Evolutionary conservation across 2,888 invertebrate species (phyloP).

Genomic region (Harmothoe impar): DNA sequence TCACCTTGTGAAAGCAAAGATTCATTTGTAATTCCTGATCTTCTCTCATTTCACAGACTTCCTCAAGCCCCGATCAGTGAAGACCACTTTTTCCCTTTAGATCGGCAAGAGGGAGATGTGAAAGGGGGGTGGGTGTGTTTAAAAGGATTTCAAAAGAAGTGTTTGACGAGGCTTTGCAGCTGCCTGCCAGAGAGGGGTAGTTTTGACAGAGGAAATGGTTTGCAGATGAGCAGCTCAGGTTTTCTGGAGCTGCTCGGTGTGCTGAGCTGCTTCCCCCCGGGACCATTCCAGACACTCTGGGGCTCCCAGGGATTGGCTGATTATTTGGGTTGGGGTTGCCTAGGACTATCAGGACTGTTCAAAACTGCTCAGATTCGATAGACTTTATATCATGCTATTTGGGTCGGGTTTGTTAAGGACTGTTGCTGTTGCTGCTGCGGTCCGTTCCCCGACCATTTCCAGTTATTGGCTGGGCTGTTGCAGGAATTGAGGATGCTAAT

Average conservation of each 20-base stretch:
- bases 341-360: neutral
- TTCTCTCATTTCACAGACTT: constrained; percentile 29
- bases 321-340: neutral
- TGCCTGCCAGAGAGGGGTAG: neutral
- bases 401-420: too few species aligned
- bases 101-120: neutral
- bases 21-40: constrained; percentile 22
- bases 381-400: too few species aligned
- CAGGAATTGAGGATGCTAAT: too few species aligned
- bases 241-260: too few species aligned
- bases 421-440: too few species aligned
- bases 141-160: constrained; percentile 27
- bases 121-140: neutral
- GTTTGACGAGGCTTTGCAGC: neutral
- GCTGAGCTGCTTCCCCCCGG: neutral
- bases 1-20: neutral
- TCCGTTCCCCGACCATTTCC: too few species aligned
- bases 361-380: neutral
- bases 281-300: neutral
- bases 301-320: neutral
- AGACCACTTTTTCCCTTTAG: neutral
- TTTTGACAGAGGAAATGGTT: constrained; percentile 18
- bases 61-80: constrained; percentile 20
- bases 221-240: too few species aligned
- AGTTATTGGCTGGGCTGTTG: too few species aligned